Conservation (phyloP, 2,797 vertebrate species). For the Alfaro cultratus region DNA sequence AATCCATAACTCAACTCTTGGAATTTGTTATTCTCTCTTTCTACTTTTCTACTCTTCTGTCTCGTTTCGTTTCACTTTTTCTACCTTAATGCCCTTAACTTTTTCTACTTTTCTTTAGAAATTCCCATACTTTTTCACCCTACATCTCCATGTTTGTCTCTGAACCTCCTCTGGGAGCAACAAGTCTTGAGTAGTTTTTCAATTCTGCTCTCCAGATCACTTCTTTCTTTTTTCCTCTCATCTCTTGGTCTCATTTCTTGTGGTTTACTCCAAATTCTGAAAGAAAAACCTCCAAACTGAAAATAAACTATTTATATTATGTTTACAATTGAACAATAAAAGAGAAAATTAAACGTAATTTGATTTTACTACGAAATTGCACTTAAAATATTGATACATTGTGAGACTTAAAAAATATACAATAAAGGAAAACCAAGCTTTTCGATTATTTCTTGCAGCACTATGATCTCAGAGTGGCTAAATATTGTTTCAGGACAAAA, state of each 20-base stretch:
- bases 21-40: constrained; percentile 56
- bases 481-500: neutral
- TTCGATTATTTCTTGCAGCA: neutral
- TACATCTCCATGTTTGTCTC: constrained; percentile 44
- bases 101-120: constrained; percentile 43
- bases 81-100: constrained; percentile 6
- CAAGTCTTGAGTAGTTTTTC: constrained; percentile 33
- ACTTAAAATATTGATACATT: neutral
- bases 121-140: constrained; percentile 50
- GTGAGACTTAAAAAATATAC: neutral
- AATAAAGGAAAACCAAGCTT: neutral
- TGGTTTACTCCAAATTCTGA: constrained; percentile 30
- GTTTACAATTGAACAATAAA: neutral
- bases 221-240: constrained; percentile 4
- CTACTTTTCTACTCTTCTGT: constrained; percentile 38
- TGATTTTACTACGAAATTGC: neutral
- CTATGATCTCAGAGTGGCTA: neutral
- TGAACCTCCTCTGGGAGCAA: constrained; percentile 44
- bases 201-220: constrained; percentile 7
- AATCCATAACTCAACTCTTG: constrained; percentile 55
- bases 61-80: constrained; percentile 26
- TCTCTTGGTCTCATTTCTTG: constrained; percentile 26
- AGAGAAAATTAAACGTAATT: too few relatives aligned
- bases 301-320: constrained; percentile 6
- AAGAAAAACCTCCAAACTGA: constrained; percentile 27